Conservation (phyloP, 2,797 vertebrate genomes). For the Sebastes ruberrimus region DNA sequence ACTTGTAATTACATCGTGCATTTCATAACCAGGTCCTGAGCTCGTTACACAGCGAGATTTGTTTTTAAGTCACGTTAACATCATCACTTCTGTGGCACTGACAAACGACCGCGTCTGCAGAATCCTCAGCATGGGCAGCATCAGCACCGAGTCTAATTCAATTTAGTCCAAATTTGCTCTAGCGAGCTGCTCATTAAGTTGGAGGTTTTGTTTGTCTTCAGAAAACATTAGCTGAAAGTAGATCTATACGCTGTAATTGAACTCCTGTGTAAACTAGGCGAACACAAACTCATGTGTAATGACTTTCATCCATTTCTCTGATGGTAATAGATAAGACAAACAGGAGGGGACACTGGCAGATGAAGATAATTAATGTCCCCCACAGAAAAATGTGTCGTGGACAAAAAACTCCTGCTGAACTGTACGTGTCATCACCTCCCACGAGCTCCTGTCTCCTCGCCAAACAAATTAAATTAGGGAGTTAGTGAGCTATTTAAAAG, state of each 20-base stretch:
- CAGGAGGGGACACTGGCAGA: slow-evolving; percentile 39
- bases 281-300: slow-evolving; percentile 66
- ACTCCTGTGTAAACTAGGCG: slow-evolving; percentile 58
- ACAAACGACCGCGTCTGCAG: slow-evolving; percentile 46
- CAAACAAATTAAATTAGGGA: slow-evolving; percentile 45
- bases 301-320: slow-evolving; percentile 59
- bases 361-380: slow-evolving; percentile 56
- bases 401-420: slow-evolving; percentile 55
- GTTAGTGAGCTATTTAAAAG: slow-evolving; percentile 46
- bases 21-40: slow-evolving; percentile 64
- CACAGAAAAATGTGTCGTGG: slow-evolving; percentile 26
- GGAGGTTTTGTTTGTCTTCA: slow-evolving; percentile 70
- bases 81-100: slow-evolving; percentile 64
- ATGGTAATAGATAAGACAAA: slow-evolving; percentile 55
- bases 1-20: slow-evolving; percentile 61
- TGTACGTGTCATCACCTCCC: slow-evolving; percentile 20
- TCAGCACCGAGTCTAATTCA: slow-evolving; percentile 63
- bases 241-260: slow-evolving; percentile 69
- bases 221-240: slow-evolving; percentile 66
- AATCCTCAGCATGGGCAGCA: slow-evolving; percentile 39
- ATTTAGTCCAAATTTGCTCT: slow-evolving; percentile 68
- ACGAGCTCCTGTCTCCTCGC: background rate
- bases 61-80: slow-evolving; percentile 59
- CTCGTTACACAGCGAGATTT: slow-evolving; percentile 46
- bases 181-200: slow-evolving; percentile 65